Evolutionary conservation across 2,797 vertebrate species (phyloP).

Genomic region (Clarias platycephalus): DNA sequence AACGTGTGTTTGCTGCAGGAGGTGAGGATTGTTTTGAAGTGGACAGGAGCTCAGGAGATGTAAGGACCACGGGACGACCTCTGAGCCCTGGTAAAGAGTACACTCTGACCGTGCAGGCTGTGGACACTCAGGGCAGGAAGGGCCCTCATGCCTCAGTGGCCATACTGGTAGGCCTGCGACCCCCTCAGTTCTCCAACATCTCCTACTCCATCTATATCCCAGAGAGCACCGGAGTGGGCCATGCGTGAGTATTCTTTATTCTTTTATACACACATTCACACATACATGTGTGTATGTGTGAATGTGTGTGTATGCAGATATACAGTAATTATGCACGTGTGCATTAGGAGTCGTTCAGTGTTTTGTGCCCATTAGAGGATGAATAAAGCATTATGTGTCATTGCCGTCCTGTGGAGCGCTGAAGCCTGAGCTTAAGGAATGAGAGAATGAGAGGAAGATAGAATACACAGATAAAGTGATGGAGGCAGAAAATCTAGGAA

Average conservation of each 20-base stretch:
- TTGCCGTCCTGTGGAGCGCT: conserved; percentile 64
- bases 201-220: conserved; percentile 79
- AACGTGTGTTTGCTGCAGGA: conserved; percentile 65
- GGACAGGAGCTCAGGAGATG: conserved; percentile 76
- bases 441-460: conserved; percentile 12
- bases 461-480: not conserved
- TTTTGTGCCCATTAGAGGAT: conserved; percentile 54
- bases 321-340: conserved; percentile 2
- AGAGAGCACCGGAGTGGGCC: conserved; percentile 76
- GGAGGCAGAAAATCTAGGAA: conserved; percentile 10
- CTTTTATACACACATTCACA: too few relatives aligned
- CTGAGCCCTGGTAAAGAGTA: conserved; percentile 81
- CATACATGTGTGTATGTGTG: not conserved
- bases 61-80: conserved; percentile 79
- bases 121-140: conserved; percentile 70
- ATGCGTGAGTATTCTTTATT: conserved; percentile 74
- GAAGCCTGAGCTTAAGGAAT: conserved; percentile 40
- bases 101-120: conserved; percentile 78
- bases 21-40: conserved; percentile 82
- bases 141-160: conserved; percentile 74
- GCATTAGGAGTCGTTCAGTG: conserved; percentile 21
- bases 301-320: conserved; percentile 24
- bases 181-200: conserved; percentile 85
- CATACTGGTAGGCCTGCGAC: conserved; percentile 79
- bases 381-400: conserved; percentile 63